A percentile compares a stretch with the other conserved stretches of the same genome.
Conservation (phyloP, 2,888 invertebrate genomes). For the Zelleria hepariella region DNA sequence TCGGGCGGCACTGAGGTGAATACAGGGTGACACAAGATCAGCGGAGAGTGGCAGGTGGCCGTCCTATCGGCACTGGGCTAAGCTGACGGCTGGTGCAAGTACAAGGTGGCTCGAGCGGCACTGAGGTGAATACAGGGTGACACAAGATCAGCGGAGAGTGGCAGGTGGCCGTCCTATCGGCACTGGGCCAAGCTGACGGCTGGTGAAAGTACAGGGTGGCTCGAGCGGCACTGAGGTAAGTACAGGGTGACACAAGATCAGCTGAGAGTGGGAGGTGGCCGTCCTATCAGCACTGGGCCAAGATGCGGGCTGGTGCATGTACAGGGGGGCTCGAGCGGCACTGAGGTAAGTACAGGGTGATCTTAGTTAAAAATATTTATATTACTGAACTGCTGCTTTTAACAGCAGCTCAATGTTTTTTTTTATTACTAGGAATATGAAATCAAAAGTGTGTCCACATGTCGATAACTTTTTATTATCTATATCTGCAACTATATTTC, state of each 20-base stretch:
- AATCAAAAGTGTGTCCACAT: no score
- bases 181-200: constrained; percentile 73
- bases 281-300: constrained; percentile 70
- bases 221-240: constrained; percentile 85
- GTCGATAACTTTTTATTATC: no score
- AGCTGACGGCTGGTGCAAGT: constrained; percentile 86
- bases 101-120: constrained; percentile 88
- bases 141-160: no score
- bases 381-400: no score
- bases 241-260: constrained; percentile 46
- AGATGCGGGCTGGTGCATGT: constrained; percentile 86
- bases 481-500: no score
- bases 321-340: constrained; percentile 88
- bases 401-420: no score
- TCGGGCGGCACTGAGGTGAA: constrained; percentile 85
- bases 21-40: constrained; percentile 27
- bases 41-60: constrained; percentile 46
- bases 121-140: constrained; percentile 75
- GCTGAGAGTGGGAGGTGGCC: constrained; percentile 58
- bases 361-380: no score
- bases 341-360: constrained; percentile 53
- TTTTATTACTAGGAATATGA: no score
- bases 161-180: constrained; percentile 70
- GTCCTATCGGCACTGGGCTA: constrained; percentile 70
- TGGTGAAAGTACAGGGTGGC: constrained; percentile 92